Base-by-base conservation (phyloP, 2,797 vertebrate species). In the Podargus strigoides region DNA sequence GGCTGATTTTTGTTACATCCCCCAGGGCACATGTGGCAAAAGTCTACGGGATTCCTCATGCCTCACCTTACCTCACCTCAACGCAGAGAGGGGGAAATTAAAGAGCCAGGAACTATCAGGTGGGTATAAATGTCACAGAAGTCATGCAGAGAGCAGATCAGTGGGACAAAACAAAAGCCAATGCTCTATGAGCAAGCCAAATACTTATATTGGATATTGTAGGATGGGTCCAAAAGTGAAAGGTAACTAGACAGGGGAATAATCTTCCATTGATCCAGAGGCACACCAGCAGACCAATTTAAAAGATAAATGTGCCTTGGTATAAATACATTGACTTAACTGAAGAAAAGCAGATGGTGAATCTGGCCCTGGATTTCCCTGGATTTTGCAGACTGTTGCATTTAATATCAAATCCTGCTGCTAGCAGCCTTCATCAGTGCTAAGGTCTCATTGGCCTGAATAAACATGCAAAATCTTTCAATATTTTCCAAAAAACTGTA, bases 191-290 rank as follows among this genome's bases (percentile, higher is more conserved):
- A 94, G 32, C 0, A 2, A 91, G 69, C 70, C 80, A 86, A 95
- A 88, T 68, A 55, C 24, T 92, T 74, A 21, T 59, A 55, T 5
- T 50, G 20, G 36, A 20, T 94, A 32, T 55, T 53, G 46, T 69
- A 74, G 60, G 63, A 50, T 78, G 46, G 34, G n/a, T 87, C 58
- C 78, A 95, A 37, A 85, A 89, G 50, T 36, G 56, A 85, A 85
- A 75, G 72, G 53, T 90, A 93, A 92, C 89, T 94, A 94, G 52
- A 28, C 32, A 80, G 8, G 56, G 53, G 39, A 89, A 83, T 94
- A 95, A 89, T 80, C 53, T 94, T 94, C 49, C 75, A 85, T 67
- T 92, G 90, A 95, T 89, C 68, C 87, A 81, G 62, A 87, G 56
- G 79, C 86, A 89, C 26, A 50, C 12, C 72, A 92, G 42, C 56